Conservation (phyloP, 1,140 invertebrate genomes). For the Coboldia fuscipes region DNA sequence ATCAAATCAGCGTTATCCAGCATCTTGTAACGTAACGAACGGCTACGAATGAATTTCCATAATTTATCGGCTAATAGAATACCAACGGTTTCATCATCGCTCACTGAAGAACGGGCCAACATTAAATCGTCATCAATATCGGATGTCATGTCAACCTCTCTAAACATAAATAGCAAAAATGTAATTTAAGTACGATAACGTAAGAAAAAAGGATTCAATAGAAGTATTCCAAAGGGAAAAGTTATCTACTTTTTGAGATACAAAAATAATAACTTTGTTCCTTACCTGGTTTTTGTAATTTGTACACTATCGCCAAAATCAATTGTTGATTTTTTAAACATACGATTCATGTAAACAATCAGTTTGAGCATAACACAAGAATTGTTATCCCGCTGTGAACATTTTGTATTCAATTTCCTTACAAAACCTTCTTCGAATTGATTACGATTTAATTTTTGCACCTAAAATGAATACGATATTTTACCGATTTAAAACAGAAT, state of each 20-base stretch:
- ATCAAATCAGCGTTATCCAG: constrained; percentile 55
- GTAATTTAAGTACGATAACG: too few species aligned
- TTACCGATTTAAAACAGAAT: too few species aligned
- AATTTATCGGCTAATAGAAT: constrained; percentile 47
- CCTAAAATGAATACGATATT: constrained; percentile 6
- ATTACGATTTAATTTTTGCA: constrained; percentile 12
- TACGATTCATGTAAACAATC: constrained; percentile 55
- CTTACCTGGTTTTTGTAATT: constrained; percentile 47
- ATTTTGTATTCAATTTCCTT: constrained; percentile 50
- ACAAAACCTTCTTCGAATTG: constrained; percentile 41
- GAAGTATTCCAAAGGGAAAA: neutral
- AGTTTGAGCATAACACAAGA: constrained; percentile 60
- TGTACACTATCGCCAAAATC: constrained; percentile 51
- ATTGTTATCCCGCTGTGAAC: constrained; percentile 46
- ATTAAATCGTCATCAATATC: constrained; percentile 17
- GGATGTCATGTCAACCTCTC: constrained; percentile 10
- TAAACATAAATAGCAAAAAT: too few species aligned
- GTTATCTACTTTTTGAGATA: too few species aligned
- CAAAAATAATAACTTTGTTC: too few species aligned
- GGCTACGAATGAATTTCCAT: constrained; percentile 45
- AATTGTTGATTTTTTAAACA: constrained; percentile 54
- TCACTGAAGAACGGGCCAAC: constrained; percentile 22
- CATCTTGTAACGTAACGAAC: constrained; percentile 42
- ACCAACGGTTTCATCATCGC: constrained; percentile 44
- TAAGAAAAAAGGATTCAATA: neutral